Conservation (phyloP, 1,140 invertebrate genomes). For the Nixonia krombeini region DNA sequence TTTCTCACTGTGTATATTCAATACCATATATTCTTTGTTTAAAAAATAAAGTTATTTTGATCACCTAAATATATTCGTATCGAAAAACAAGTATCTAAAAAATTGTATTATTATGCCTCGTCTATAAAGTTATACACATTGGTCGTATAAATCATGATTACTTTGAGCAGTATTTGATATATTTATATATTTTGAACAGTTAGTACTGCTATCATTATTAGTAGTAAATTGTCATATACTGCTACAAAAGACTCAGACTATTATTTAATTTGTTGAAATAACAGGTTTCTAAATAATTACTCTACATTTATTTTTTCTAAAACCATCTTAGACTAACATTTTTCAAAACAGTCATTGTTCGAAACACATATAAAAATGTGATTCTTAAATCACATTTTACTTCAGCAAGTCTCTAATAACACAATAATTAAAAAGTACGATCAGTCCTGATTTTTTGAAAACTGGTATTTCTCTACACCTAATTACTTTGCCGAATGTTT, state of each 20-base stretch:
- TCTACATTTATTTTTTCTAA: background rate
- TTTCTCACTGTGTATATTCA: too few relatives aligned
- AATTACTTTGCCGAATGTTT: conserved; percentile 63
- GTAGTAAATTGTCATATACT: background rate
- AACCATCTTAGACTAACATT: background rate
- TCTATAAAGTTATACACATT: conserved; percentile 33
- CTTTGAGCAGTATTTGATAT: conserved; percentile 35
- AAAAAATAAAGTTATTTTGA: too few relatives aligned
- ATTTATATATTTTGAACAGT: conserved; percentile 18
- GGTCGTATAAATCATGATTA: conserved; percentile 21
- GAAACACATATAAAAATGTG: background rate
- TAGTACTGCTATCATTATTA: background rate
- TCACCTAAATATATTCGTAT: too few relatives aligned
- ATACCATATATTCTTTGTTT: too few relatives aligned
- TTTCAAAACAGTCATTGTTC: background rate
- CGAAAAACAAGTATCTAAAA: too few relatives aligned
- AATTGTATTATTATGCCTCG: conserved; percentile 15
- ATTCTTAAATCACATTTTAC: background rate
- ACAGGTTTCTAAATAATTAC: too few relatives aligned
- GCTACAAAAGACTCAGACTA: too few relatives aligned
- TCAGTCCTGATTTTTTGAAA: too few relatives aligned
- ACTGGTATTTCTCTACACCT: too few relatives aligned
- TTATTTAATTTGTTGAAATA: too few relatives aligned
- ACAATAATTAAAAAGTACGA: too few relatives aligned
- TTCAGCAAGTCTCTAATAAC: background rate